Evolutionary conservation across 2,888 invertebrate genomes (phyloP), one percentile per base, ranked within the genome.

Genomic region (Gastracanthus pulcherrimus): DNA sequence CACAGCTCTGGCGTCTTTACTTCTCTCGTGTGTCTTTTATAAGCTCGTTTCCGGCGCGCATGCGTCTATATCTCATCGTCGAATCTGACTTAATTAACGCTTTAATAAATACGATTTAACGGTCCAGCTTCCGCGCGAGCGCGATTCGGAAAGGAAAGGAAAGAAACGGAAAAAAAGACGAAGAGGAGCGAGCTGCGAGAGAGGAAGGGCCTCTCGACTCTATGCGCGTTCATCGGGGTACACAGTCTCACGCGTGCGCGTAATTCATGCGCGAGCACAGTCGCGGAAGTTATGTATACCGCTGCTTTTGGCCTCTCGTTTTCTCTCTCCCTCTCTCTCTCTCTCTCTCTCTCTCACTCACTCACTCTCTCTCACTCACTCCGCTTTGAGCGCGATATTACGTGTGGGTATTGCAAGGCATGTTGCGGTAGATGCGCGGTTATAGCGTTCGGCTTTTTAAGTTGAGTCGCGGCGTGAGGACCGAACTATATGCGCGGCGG

Each of bases 81-180:
- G 55, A 67, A 80, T 74, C 70, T 51, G 80, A 51, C 83, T 79
- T 83, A 83, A 84, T 83, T 83, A 83, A 72, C 80, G 70, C 77
- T 60, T 81, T 82, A 83, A 77, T 80, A 82, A 82, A 79, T 76
- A 80, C 71, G 64, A 81, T 77, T 83, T 84, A 84, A 83, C 82
- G 80, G 81, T 69, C 51, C 71, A 76, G 76, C 77, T 78, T 82
- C 79, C 80, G 79, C 60, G 62, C 66, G 76, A 51, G 60, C 55
- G 45, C 76, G 69, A 71, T 81, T 76, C 74, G 62, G 38, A 60
- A 45, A 71, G 41, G n/a, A 48, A 38, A 60, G 19, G n/a, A n/a
- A 19, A 62, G 58, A 31, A 29, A 11, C n/a, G 31, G 36, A 62
- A 62, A 55, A 70, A 29, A 23, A 19, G 7, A 7, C n/a, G n/a